A percentile compares a stretch with the other conserved stretches of the same genome.
phyloP scores from a whole-genome alignment of 2,888 invertebrate genomes.

The Epinotia ramella region DNA sequence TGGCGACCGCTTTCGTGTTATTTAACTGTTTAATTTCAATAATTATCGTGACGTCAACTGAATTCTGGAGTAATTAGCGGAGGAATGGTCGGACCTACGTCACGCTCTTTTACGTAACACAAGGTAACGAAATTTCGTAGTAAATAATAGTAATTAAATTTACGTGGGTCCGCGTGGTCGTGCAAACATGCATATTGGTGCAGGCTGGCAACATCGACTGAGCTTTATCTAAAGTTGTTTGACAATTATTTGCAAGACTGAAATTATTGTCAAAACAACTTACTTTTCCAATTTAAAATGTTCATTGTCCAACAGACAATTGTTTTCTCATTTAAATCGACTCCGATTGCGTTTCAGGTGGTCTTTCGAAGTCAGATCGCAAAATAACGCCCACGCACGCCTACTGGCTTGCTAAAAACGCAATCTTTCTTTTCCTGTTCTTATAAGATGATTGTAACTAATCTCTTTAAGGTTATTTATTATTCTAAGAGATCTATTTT shows the following conservation, averaged over 20 bases:
- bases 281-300: slow-evolving; percentile 1
- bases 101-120: slow-evolving; percentile 58
- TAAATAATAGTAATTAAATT: slow-evolving; percentile 21
- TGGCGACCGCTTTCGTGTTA: slow-evolving; percentile 61
- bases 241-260: neutral
- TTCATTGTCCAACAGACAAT: neutral
- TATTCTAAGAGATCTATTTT: neutral
- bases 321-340: neutral
- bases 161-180: slow-evolving; percentile 8
- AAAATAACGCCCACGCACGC: slow-evolving; percentile 14
- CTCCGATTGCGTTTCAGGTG: neutral
- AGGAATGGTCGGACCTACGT: slow-evolving; percentile 51
- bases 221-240: slow-evolving; percentile 24
- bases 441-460: neutral
- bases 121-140: slow-evolving; percentile 39
- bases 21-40: slow-evolving; percentile 60
- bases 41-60: slow-evolving; percentile 60
- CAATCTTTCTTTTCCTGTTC: neutral
- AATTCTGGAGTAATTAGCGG: slow-evolving; percentile 57
- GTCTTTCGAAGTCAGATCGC: neutral
- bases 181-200: slow-evolving; percentile 21
- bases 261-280: slow-evolving; percentile 15
- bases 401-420: slow-evolving; percentile 7
- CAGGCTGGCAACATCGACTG: slow-evolving; percentile 8
- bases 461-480: neutral